A percentile compares a stretch with the other conserved stretches of the same genome.
These are phyloP conservation scores for Odobenus rosmarus DNA, from an alignment of 2,113 vertebrate genomes.

Conservation along the genomic window DNA sequence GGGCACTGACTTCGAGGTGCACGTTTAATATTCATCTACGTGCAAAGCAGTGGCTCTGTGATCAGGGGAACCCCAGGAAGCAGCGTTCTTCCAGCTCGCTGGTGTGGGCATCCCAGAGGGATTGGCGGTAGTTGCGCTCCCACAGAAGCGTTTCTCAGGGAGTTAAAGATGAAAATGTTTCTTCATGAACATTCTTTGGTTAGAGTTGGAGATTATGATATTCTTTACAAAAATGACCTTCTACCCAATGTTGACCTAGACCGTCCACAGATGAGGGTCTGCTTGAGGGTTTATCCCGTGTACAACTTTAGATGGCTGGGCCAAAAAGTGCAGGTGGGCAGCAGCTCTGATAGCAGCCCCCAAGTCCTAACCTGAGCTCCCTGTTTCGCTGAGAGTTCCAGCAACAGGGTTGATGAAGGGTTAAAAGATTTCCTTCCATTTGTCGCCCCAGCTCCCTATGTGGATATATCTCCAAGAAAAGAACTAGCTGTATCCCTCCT, in stretches of 20 bases:
- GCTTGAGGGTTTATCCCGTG: neutral
- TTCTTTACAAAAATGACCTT: constrained; percentile 32
- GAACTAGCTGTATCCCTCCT: neutral
- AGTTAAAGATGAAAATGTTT: neutral
- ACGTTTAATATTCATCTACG: neutral
- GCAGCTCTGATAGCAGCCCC: neutral
- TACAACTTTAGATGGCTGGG: neutral
- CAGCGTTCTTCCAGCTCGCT: neutral
- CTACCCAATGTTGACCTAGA: neutral
- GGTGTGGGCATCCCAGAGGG: neutral
- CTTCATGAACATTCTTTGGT: neutral
- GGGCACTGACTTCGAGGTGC: constrained; percentile 31
- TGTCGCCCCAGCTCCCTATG: neutral
- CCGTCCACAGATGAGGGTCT: neutral
- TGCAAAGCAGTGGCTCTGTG: neutral
- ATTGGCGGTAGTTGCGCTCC: neutral
- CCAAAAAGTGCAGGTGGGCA: neutral
- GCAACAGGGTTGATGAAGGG: neutral
- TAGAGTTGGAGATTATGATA: neutral
- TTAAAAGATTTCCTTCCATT: neutral
- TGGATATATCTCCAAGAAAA: neutral
- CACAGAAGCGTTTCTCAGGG: neutral
- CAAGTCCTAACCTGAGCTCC: neutral
- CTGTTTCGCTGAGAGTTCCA: no score
- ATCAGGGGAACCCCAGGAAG: neutral